These are phyloP conservation scores for Thryonomys swinderianus DNA, from an alignment of 2,113 vertebrate species.

Conservation along the genomic window DNA sequence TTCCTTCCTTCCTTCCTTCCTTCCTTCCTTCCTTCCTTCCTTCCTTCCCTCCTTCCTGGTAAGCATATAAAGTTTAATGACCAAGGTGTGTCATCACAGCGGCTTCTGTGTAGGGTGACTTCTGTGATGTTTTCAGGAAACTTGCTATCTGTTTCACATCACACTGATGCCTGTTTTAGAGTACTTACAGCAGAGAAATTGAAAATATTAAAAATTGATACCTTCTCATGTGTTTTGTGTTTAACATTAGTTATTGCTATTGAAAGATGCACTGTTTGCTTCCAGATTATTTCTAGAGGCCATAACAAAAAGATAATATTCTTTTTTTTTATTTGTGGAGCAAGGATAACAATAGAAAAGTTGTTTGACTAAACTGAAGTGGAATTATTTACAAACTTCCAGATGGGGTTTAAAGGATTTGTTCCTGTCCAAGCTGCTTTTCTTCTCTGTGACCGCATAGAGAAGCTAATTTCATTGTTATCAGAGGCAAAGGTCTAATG, in stretches of 20 bases:
- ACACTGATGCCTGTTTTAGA: not conserved
- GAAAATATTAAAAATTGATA: not conserved
- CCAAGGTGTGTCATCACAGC: not conserved
- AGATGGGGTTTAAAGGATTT: not conserved
- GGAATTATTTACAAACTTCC: not conserved
- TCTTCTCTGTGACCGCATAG: not conserved
- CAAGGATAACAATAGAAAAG: not conserved
- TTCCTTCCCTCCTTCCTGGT: not conserved
- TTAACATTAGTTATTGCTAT: slow-evolving; percentile 7
- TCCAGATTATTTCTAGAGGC: not conserved
- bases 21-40: not conserved
- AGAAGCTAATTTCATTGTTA: not conserved
- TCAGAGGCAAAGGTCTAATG: not conserved
- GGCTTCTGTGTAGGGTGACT: not conserved
- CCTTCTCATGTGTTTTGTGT: not conserved
- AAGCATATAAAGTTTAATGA: not conserved
- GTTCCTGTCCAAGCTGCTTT: not conserved
- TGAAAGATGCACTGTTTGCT: not conserved
- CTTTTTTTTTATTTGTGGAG: not conserved
- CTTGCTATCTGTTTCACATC: not conserved
- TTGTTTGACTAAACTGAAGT: slow-evolving; percentile 13
- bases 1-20: not conserved
- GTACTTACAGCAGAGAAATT: not conserved
- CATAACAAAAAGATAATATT: not conserved
- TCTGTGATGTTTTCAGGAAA: not conserved